A percentile compares a stretch with the other conserved stretches of the same genome.
phyloP scores from a whole-genome alignment of 1,140 invertebrate genomes.

The Bemisia tabaci region DNA sequence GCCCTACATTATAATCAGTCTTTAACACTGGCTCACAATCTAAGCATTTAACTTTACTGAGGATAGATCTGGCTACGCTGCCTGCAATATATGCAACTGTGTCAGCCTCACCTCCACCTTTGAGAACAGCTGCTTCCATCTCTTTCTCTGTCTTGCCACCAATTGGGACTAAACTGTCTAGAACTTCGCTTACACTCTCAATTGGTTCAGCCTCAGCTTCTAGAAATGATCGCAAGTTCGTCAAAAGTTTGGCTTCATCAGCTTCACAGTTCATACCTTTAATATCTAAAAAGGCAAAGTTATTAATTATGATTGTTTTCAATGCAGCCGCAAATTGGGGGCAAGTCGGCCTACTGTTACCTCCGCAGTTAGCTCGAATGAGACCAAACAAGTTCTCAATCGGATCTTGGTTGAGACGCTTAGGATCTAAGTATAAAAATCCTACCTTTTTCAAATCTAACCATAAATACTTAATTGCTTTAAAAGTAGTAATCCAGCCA shows the following conservation, averaged over 20 bases:
- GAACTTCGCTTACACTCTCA: neutral
- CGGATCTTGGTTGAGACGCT: neutral
- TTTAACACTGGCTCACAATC: neutral
- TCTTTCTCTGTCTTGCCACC: neutral
- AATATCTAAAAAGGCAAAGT: slow-evolving; percentile 3
- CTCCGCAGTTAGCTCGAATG: neutral
- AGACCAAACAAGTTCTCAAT: neutral
- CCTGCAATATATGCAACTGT: neutral
- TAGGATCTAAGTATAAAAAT: neutral
- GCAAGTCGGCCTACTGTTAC: slow-evolving; percentile 7
- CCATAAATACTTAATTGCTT: neutral
- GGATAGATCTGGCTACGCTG: neutral
- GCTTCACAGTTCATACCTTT: slow-evolving; percentile 4
- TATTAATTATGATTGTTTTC: neutral
- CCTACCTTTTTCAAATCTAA: neutral
- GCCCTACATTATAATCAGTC: neutral
- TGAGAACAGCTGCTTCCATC: neutral
- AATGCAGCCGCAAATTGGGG: slow-evolving; percentile 1
- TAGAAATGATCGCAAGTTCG: neutral
- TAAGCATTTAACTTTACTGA: neutral
- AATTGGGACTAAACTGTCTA: neutral
- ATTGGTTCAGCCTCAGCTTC: neutral
- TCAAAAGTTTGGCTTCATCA: neutral
- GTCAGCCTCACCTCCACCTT: neutral
- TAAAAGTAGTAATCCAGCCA: neutral